Conservation (phyloP, 2,888 invertebrate species). For the Epinotia nisella region DNA sequence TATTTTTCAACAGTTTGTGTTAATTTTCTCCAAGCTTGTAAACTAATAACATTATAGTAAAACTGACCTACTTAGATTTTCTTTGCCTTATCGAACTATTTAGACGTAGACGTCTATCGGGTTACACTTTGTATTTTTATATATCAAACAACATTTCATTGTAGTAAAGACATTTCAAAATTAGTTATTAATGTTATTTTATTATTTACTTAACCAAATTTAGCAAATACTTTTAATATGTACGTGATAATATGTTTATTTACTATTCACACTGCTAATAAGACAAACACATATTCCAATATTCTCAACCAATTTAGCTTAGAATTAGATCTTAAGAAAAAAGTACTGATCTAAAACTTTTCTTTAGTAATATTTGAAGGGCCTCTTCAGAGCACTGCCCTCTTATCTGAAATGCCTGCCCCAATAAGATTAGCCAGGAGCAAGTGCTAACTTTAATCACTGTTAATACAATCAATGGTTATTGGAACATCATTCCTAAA, state of each 20-base stretch:
- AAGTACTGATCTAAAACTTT: not conserved
- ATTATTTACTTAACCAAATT: not conserved
- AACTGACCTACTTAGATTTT: constrained; percentile 42
- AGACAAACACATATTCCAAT: too few relatives aligned
- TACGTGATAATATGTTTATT: not conserved
- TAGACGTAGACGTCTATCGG: constrained; percentile 17
- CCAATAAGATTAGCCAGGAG: constrained; percentile 15
- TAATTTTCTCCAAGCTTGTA: constrained; percentile 10
- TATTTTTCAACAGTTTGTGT: constrained; percentile 5
- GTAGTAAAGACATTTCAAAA: not conserved
- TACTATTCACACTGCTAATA: not conserved
- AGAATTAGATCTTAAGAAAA: too few relatives aligned
- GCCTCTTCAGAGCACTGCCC: constrained; percentile 23
- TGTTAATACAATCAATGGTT: constrained; percentile 8
- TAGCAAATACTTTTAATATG: not conserved
- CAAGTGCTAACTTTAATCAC: constrained; percentile 18
- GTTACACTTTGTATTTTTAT: not conserved
- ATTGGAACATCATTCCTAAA: not conserved
- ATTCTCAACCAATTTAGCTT: too few relatives aligned
- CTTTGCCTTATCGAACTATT: constrained; percentile 28
- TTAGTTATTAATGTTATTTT: not conserved
- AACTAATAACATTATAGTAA: constrained; percentile 22
- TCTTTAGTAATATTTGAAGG: not conserved
- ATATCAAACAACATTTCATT: not conserved
- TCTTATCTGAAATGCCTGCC: constrained; percentile 26